phyloP scores from a whole-genome alignment of 2,113 vertebrate genomes.

The Ramphastos sulfuratus region DNA sequence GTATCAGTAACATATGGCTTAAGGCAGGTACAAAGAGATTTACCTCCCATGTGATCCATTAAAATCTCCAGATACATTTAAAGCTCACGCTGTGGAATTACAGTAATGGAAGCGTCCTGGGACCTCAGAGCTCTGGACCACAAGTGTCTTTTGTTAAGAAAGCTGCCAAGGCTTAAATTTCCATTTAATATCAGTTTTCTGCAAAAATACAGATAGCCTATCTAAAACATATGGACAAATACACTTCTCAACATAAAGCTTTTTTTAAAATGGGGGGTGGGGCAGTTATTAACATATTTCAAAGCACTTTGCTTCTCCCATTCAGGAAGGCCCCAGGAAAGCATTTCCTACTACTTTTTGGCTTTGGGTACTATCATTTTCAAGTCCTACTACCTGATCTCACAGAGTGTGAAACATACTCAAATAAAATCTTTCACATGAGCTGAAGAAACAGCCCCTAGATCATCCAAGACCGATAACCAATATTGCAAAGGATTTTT shows the following conservation, averaged over 20 bases:
- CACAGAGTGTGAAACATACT: neutral
- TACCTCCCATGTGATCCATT: conserved; percentile 38
- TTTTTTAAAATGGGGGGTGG: neutral
- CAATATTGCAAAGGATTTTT: neutral
- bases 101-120: conserved; percentile 31
- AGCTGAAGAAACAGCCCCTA: neutral
- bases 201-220: conserved; percentile 31
- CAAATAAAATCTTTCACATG: neutral
- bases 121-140: neutral
- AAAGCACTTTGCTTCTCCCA: neutral
- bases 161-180: conserved; percentile 27
- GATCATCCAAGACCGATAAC: neutral
- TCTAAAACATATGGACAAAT: conserved; percentile 57
- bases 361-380: neutral
- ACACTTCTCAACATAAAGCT: neutral
- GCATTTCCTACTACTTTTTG: neutral
- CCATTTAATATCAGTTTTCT: conserved; percentile 26
- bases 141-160: conserved; percentile 51
- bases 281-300: neutral
- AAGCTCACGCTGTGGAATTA: conserved; percentile 32
- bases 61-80: conserved; percentile 24
- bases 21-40: conserved; percentile 52
- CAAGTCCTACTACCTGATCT: neutral
- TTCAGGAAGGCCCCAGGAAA: neutral
- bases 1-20: conserved; percentile 45